These are phyloP conservation scores for Stegodyphus mimosarum DNA, from an alignment of 1,140 invertebrate species.

Conservation along the genomic window DNA sequence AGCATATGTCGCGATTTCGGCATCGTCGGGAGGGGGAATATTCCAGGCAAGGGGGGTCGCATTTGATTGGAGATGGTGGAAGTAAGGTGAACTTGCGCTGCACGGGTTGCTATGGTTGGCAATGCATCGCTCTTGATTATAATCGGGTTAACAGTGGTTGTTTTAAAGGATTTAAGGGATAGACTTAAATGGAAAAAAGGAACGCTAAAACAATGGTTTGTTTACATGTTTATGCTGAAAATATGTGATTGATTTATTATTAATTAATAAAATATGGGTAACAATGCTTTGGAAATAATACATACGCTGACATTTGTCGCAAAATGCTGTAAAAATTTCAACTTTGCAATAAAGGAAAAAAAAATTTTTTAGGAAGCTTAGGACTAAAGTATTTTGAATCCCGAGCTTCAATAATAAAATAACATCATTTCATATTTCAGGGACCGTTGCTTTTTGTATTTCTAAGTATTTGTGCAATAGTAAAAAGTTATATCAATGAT, in stretches of 20 bases:
- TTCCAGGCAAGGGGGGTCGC: not conserved
- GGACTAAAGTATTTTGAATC: too few relatives aligned
- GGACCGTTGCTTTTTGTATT: too few relatives aligned
- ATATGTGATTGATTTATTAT: not conserved
- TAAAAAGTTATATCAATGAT: too few relatives aligned
- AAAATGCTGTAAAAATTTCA: too few relatives aligned
- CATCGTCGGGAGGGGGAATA: constrained; percentile 7
- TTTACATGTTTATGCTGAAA: not conserved
- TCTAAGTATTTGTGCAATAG: too few relatives aligned
- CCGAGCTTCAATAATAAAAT: too few relatives aligned
- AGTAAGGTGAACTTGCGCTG: constrained; percentile 50
- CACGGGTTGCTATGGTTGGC: constrained; percentile 27
- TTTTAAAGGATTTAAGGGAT: not conserved
- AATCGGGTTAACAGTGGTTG: not conserved
- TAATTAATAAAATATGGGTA: too few relatives aligned
- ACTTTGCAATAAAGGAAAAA: too few relatives aligned
- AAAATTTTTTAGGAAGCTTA: too few relatives aligned
- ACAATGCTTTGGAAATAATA: too few relatives aligned
- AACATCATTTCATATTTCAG: too few relatives aligned
- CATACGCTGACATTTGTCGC: too few relatives aligned
- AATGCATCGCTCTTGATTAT: not conserved
- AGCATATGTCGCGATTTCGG: constrained; percentile 52
- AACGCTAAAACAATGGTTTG: not conserved
- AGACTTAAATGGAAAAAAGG: not conserved
- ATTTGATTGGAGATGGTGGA: constrained; percentile 34